phyloP scores from a whole-genome alignment of 2,113 vertebrate species.

The Mohoua ochrocephala region DNA sequence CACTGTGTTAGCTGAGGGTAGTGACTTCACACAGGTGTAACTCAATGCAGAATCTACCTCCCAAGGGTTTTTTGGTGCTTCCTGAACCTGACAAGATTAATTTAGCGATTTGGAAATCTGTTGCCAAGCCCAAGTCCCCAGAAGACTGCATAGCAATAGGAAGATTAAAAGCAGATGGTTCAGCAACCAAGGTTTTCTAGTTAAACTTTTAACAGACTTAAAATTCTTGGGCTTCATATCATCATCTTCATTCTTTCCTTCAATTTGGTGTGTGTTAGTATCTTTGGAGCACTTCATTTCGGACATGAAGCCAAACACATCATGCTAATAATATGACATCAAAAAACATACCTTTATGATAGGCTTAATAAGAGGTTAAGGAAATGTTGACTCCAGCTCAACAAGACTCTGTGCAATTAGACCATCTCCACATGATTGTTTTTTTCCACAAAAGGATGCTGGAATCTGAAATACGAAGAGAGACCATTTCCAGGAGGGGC shows the following conservation, averaged over 20 bases:
- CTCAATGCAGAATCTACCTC: neutral
- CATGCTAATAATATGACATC: neutral
- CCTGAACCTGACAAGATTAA: constrained; percentile 77
- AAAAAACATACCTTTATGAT: constrained; percentile 20
- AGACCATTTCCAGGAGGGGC: neutral
- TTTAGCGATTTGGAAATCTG: constrained; percentile 67
- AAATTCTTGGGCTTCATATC: constrained; percentile 65
- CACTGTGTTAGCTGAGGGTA: neutral
- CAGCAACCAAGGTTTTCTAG: constrained; percentile 42
- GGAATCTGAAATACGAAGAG: constrained; percentile 21
- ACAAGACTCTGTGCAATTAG: constrained; percentile 24
- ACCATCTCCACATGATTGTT: neutral
- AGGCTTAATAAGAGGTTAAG: neutral
- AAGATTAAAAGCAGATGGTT: constrained; percentile 77
- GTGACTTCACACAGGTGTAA: constrained; percentile 45
- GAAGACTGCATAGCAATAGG: constrained; percentile 50
- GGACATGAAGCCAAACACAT: constrained; percentile 41
- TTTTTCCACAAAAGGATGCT: constrained; percentile 26
- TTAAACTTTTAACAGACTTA: constrained; percentile 40
- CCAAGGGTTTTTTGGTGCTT: constrained; percentile 34
- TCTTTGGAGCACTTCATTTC: neutral
- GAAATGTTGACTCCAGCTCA: constrained; percentile 44
- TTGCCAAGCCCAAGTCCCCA: constrained; percentile 66
- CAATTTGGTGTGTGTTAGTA: neutral
- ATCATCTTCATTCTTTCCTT: constrained; percentile 52